Base-by-base conservation (phyloP, 2,797 vertebrate species). In the Fringilla coelebs region DNA sequence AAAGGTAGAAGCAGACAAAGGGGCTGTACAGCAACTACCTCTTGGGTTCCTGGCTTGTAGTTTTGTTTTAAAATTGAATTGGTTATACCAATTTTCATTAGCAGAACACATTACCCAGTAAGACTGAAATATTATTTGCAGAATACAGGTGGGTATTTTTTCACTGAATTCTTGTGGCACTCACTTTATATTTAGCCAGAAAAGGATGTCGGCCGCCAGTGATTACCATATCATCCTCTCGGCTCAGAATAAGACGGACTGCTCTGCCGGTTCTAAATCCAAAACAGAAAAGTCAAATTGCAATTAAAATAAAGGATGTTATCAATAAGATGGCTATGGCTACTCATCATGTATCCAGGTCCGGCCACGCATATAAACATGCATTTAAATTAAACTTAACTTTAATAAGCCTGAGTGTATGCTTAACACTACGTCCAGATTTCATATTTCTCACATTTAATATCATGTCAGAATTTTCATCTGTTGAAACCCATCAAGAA, bases 151-250 rank as follows among this genome's bases (percentile, higher is more conserved):
- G 89, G 38, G 11, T 36, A 71, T 61, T 93, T 86, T 94, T 79
- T 73, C 84, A 66, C 66, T 65, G 82, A 46, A 62, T 84, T 49
- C 48, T 51, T 90, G 55, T 31, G 76, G 63, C 61, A 97, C 98
- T 97, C 66, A 99, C 99, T 98, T 99, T 99, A 96, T 99, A 99
- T 96, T 98, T 98, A 66, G 97, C 98, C 94, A 98, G 71, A 36
- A 98, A 95, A 17, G 99, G 99, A 89, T 99, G 99, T 7, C 98
- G 98, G 18, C 95, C 99, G 63, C 99, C 99, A 6, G 98, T 98
- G 89, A 99, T 98, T 95, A 99, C 85, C 98, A 99, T 99, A 95
- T 99, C 99, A 17, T 99, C 98, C 49, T 98, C 98, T 67, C 98
- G 98, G 83, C 99, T 98, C 92, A 99, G 97, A 86, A 99, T 94